phyloP scores from a whole-genome alignment of 2,797 vertebrate species.

The Enteromius mattozi region DNA sequence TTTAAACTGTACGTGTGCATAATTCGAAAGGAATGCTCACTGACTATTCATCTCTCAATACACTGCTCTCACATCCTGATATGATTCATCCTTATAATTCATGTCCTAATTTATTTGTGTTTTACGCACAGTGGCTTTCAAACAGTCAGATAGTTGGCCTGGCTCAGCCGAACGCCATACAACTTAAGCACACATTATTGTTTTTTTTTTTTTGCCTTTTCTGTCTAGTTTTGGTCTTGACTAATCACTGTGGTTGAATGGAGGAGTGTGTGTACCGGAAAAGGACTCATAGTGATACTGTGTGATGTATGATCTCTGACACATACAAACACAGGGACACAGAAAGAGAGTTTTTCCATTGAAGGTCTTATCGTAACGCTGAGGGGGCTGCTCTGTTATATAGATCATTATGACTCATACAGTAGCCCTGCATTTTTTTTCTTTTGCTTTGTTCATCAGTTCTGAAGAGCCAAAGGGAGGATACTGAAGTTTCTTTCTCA shows the following conservation, averaged over 20 bases:
- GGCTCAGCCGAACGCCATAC: not conserved
- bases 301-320: conserved; percentile 17
- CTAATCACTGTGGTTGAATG: conserved; percentile 34
- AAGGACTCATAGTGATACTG: conserved; percentile 19
- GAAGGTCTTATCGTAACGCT: conserved; percentile 27
- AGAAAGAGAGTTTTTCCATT: conserved; percentile 7
- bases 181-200: not conserved
- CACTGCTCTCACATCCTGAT: not conserved
- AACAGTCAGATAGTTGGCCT: not conserved
- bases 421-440: conserved; percentile 16
- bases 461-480: not conserved
- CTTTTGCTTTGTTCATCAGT: not conserved
- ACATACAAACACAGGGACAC: conserved; percentile 1
- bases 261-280: conserved; percentile 35
- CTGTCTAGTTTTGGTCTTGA: conserved; percentile 36
- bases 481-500: not conserved
- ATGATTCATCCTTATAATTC: not conserved
- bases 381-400: conserved; percentile 45
- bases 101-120: not conserved
- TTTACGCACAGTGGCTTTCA: conserved; percentile 16
- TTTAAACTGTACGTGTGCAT: not conserved
- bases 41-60: not conserved
- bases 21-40: not conserved
- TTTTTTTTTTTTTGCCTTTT: not conserved
- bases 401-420: conserved; percentile 48